A percentile compares a stretch with the other conserved stretches of the same genome.
These are phyloP conservation scores for Scartelaos histophorus DNA, from an alignment of 2,113 vertebrate species.

Conservation along the genomic window DNA sequence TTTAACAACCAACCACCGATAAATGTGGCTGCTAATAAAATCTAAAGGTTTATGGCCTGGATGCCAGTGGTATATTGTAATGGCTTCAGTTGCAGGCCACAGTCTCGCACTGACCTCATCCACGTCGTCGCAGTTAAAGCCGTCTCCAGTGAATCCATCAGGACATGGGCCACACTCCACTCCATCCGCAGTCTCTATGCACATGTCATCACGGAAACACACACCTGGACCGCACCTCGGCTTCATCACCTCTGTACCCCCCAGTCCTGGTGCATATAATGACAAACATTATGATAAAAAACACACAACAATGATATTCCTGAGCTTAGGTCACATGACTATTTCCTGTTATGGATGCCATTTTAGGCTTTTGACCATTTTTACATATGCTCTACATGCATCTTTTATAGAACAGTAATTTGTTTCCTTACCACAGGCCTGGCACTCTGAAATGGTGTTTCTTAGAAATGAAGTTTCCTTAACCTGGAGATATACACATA, in stretches of 20 bases:
- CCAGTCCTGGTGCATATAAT: constrained; percentile 62
- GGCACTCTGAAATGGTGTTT: constrained; percentile 96
- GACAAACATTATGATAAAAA: neutral
- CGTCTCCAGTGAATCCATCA: constrained; percentile 90
- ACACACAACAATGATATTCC: neutral
- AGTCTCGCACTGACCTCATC: constrained; percentile 83
- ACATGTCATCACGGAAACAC: constrained; percentile 89
- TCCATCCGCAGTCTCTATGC: constrained; percentile 83
- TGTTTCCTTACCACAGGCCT: constrained; percentile 89
- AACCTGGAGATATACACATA: constrained; percentile 80
- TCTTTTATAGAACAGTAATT: neutral
- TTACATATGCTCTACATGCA: neutral
- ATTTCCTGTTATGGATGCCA: neutral
- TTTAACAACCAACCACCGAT: neutral
- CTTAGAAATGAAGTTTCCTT: constrained; percentile 96
- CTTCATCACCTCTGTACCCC: constrained; percentile 73
- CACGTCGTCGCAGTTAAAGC: constrained; percentile 90
- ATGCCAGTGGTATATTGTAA: neutral
- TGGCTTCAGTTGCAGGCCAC: constrained; percentile 10
- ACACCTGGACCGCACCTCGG: constrained; percentile 82
- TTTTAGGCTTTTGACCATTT: neutral
- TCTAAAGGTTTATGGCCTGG: constrained; percentile 4
- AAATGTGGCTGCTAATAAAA: neutral
- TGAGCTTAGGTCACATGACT: neutral
- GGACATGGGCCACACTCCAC: constrained; percentile 93